Conservation (phyloP, 2,113 vertebrate genomes). For the Hyla sarda region DNA sequence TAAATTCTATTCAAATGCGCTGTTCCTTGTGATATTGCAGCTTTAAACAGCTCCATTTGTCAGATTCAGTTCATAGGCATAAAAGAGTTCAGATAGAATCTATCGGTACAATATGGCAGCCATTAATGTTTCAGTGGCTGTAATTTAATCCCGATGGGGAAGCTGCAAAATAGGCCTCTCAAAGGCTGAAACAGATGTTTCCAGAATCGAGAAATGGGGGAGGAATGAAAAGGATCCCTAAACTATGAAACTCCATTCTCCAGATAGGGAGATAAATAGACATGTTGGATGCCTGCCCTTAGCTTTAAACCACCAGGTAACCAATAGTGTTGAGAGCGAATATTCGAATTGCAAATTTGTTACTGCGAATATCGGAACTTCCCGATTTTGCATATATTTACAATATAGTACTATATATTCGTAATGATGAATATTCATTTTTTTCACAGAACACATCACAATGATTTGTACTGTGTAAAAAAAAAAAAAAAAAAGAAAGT, state of each 20-base stretch:
- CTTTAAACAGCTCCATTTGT: slow-evolving; percentile 67
- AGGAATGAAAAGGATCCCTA: slow-evolving; percentile 69
- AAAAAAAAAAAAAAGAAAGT: no score
- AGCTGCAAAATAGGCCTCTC: slow-evolving; percentile 75
- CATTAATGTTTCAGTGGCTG: slow-evolving; percentile 73
- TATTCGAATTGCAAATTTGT: no score
- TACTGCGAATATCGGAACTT: no score
- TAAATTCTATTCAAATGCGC: slow-evolving; percentile 51
- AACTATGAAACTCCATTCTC: slow-evolving; percentile 65
- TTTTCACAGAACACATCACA: no score
- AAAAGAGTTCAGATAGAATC: slow-evolving; percentile 71
- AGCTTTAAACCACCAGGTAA: slow-evolving; percentile 21
- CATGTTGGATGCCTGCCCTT: slow-evolving; percentile 40
- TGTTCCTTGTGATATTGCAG: slow-evolving; percentile 48
- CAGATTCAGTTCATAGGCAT: slow-evolving; percentile 74
- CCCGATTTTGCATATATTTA: no score
- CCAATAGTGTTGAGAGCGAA: no score
- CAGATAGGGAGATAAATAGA: slow-evolving; percentile 62
- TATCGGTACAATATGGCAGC: slow-evolving; percentile 71
- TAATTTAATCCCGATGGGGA: slow-evolving; percentile 79
- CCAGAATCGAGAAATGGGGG: slow-evolving; percentile 66
- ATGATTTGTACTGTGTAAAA: no score
- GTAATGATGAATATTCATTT: no score
- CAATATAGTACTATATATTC: no score
- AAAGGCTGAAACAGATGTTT: slow-evolving; percentile 78